Evolutionary conservation across 2,888 invertebrate species (phyloP).

Genomic region (Dascillus cervinus): DNA sequence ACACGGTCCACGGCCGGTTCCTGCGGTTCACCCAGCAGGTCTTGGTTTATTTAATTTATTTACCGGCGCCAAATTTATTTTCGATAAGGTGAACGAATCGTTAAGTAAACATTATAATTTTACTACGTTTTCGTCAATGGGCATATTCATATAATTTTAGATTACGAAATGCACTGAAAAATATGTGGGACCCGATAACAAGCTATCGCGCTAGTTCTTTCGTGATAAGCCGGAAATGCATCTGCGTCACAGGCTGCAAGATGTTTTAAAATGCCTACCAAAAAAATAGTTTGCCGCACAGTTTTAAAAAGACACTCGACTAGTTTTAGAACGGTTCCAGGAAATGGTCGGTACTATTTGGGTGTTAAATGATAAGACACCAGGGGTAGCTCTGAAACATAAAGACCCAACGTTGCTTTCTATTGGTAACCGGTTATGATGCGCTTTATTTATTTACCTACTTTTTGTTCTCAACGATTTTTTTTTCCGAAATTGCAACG

Average conservation of each 20-base stretch:
- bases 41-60: too few species aligned
- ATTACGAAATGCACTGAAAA: constrained; percentile 17
- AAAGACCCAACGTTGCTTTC: constrained; percentile 10
- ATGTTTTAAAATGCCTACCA: too few species aligned
- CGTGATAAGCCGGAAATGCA: constrained; percentile 18
- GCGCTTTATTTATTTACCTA: constrained; percentile 3
- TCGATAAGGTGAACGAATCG: too few species aligned
- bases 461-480: neutral
- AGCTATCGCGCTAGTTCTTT: too few species aligned
- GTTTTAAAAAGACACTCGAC: constrained; percentile 4
- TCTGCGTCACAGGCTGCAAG: too few species aligned
- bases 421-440: constrained; percentile 12
- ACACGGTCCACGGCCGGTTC: too few species aligned
- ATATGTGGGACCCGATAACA: too few species aligned
- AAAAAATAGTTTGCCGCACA: constrained; percentile 9
- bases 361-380: constrained; percentile 9
- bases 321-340: constrained; percentile 6
- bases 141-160: too few species aligned
- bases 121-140: too few species aligned
- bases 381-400: constrained; percentile 8
- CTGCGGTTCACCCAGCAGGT: too few species aligned
- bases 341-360: constrained; percentile 11
- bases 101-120: too few species aligned
- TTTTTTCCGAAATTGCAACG: neutral
- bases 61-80: neutral